Conservation (phyloP, 2,888 invertebrate species). For the Malthinus flaveolus region DNA sequence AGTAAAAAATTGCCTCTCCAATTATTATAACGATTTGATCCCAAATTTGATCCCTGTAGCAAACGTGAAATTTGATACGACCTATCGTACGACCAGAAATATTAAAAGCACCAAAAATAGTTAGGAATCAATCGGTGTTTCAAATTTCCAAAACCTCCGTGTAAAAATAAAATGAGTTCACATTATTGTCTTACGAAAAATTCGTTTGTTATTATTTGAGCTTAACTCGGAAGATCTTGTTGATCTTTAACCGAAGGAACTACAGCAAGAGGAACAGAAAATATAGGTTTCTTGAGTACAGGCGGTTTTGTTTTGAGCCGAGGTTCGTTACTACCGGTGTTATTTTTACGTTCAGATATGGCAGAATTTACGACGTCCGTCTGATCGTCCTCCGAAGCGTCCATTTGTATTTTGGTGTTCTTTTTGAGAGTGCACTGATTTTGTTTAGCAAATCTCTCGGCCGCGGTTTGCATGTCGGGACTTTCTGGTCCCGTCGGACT, state of each 20-base stretch:
- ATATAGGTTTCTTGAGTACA: constrained; percentile 70
- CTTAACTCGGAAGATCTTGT: constrained; percentile 26
- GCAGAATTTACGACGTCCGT: constrained; percentile 41
- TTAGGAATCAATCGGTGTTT: constrained; percentile 4
- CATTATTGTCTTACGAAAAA: constrained; percentile 35
- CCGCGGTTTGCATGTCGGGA: constrained; percentile 72
- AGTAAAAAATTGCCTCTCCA: too few species aligned
- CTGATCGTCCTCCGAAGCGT: constrained; percentile 25
- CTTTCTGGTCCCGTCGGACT: constrained; percentile 57
- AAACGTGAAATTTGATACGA: too few species aligned
- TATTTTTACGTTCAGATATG: constrained; percentile 41
- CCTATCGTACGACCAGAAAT: constrained; percentile 7
- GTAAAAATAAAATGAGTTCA: constrained; percentile 13
- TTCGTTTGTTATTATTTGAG: constrained; percentile 10
- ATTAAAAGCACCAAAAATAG: constrained; percentile 16
- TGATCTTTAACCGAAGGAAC: constrained; percentile 34
- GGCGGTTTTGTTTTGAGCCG: constrained; percentile 81
- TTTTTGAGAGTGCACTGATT: constrained; percentile 80
- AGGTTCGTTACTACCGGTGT: constrained; percentile 59
- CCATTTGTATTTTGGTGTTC: constrained; percentile 58
- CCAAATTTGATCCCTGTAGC: too few species aligned
- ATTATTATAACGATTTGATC: too few species aligned
- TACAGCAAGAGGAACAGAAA: constrained; percentile 56
- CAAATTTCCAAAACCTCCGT: background rate
- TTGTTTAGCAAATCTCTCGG: constrained; percentile 77